Base-by-base conservation (phyloP, 2,888 invertebrate species). In the Agapostemon virescens region DNA sequence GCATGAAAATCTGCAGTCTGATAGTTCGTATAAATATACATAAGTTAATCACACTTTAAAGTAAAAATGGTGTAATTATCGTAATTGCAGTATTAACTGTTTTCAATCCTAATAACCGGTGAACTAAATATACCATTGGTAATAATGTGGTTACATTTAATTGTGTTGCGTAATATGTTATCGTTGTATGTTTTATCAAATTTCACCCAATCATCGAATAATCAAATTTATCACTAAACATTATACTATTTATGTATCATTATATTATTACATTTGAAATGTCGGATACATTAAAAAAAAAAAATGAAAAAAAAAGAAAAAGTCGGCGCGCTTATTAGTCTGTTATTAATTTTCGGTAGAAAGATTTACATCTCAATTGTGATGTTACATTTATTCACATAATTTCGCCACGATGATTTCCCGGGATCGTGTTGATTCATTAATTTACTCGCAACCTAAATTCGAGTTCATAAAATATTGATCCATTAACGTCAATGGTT, bases 341-440 rank as follows among this genome's bases (percentile, higher is more conserved):
- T 52, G 13, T 1, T 4, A 23, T 52, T 52, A 52, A 52, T 23
- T 52, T 23, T 52, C 23, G 23, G 45, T 9, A 9, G 20, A 45
- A 2, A 9, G 7, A 52, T 4, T n/a, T 4, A 1, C 23, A 23
- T 23, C 23, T 23, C 52, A n/a, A n/a, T n/a, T n/a, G 55, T 9
- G 17, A 61, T 61, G 58, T 30, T 58, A n/a, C 49, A 58, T n/a
- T 23, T 23, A 38, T 33, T 49, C 26, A 20, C 33, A 38, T n/a
- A 52, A 73, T 58, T 73, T 36, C 33, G 11, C 42, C 9, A 7
- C 55, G 23, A 36, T 15, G 30, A 58, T 36, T 69, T 30, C 15
- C 73, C 23, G 52, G 23, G 33, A 76, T 63, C n/a, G 20, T 7
- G 36, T 26, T 26, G 63, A 63, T 75, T 52, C 69, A 69, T 69